Conservation (phyloP, 1,140 invertebrate species). For the Paracyclopina nana region DNA sequence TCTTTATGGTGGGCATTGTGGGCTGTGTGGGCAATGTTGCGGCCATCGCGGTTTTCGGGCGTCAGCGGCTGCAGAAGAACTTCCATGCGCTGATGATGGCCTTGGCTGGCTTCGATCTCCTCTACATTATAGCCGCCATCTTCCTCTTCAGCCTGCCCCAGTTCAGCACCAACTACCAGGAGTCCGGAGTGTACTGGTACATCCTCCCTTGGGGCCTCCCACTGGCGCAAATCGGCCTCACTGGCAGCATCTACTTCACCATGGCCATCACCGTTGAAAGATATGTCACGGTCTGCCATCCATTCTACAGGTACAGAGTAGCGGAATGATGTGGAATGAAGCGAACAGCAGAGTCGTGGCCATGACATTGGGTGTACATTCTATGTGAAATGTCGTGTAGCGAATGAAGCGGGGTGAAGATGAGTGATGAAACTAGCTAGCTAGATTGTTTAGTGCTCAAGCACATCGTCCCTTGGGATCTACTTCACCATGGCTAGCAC, state of each 20-base stretch:
- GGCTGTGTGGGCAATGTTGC: neutral
- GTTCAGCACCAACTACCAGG: neutral
- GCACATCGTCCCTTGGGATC: too few species aligned
- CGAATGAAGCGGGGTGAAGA: too few species aligned
- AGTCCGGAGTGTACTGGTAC: neutral
- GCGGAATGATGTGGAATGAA: too few species aligned
- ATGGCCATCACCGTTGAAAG: slow-evolving; percentile 8
- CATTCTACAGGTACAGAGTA: slow-evolving; percentile 9
- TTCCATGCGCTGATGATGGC: slow-evolving; percentile 9
- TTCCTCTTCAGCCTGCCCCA: slow-evolving; percentile 2
- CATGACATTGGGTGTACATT: too few species aligned
- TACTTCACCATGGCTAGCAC: slow-evolving; percentile 7
- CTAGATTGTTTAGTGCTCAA: too few species aligned
- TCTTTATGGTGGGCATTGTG: neutral
- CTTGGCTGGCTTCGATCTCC: neutral
- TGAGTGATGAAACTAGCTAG: too few species aligned
- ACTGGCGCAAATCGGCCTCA: neutral
- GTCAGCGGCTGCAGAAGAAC: slow-evolving; percentile 4
- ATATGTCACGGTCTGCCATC: slow-evolving; percentile 13
- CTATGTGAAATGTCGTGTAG: too few species aligned
- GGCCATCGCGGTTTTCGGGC: neutral
- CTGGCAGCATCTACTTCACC: slow-evolving; percentile 7
- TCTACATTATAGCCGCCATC: slow-evolving; percentile 3
- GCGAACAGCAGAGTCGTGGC: too few species aligned
- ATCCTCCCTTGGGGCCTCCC: neutral